phyloP scores from a whole-genome alignment of 2,797 vertebrate genomes.

The Sebastes wilsoni region DNA sequence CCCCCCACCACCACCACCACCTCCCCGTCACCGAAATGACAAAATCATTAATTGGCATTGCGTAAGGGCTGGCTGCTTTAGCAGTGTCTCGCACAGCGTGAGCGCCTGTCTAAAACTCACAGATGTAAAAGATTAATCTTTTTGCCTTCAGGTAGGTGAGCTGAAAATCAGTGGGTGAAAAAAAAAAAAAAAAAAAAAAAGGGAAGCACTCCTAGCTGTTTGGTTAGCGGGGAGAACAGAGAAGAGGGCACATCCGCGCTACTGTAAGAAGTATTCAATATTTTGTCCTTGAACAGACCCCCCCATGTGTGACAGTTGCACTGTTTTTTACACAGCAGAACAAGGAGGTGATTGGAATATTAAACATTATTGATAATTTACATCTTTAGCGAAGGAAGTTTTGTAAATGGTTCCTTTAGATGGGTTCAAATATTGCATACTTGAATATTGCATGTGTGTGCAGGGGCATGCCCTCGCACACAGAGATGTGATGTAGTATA shows the following conservation, averaged over 20 bases:
- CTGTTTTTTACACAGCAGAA: conserved; percentile 53
- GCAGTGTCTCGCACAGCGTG: conserved; percentile 88
- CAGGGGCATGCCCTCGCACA: conserved; percentile 33
- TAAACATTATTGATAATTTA: conserved; percentile 53
- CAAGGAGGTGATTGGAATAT: conserved; percentile 61
- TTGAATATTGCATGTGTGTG: conserved; percentile 9
- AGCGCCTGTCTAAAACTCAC: conserved; percentile 89
- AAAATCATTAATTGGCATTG: conserved; percentile 95
- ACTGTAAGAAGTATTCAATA: conserved; percentile 55
- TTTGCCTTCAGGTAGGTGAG: conserved; percentile 88
- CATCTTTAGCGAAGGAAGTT: conserved; percentile 25
- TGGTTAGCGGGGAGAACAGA: conserved; percentile 75
- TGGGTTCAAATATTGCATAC: conserved; percentile 20
- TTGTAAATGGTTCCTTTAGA: conserved; percentile 45
- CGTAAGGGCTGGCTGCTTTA: conserved; percentile 84
- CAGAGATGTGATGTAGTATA: conserved; percentile 42
- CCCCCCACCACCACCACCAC: background rate
- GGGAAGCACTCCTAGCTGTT: conserved; percentile 76
- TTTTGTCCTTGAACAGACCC: conserved; percentile 81
- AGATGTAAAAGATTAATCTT: conserved; percentile 87
- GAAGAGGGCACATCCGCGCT: conserved; percentile 65
- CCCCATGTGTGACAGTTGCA: conserved; percentile 43
- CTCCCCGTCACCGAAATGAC: conserved; percentile 87
- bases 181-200: background rate
- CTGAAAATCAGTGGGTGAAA: conserved; percentile 80